Conservation (phyloP, 2,888 invertebrate genomes). For the Melikaiella ostensackeni region DNA sequence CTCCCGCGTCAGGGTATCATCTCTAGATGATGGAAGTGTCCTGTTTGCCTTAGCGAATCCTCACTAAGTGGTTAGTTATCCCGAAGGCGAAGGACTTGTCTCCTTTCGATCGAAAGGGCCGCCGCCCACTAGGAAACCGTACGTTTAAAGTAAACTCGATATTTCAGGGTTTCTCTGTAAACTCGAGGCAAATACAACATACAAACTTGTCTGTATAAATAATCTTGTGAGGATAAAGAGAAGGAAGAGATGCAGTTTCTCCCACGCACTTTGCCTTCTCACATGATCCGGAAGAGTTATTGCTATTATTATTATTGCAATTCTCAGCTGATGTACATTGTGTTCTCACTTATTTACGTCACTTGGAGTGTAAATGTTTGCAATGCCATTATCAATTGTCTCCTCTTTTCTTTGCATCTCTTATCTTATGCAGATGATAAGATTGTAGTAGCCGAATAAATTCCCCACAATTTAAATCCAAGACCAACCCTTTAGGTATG, state of each 20-base stretch:
- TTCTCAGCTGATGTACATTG: background rate
- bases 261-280: conserved; percentile 15
- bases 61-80: conserved; percentile 23
- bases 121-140: conserved; percentile 25
- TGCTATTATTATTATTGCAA: conserved; percentile 1
- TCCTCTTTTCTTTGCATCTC: background rate
- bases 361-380: background rate
- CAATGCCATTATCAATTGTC: background rate
- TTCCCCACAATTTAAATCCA: too few species aligned
- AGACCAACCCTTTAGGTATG: too few species aligned
- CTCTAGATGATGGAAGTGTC: conserved; percentile 1
- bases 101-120: conserved; percentile 19
- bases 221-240: conserved; percentile 36
- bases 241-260: background rate
- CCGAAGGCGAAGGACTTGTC: conserved; percentile 5
- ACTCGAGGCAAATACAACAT: conserved; percentile 60
- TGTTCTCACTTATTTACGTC: conserved; percentile 14
- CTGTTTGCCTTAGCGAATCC: conserved; percentile 22
- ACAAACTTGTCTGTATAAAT: background rate
- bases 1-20: background rate
- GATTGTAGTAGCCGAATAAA: too few species aligned
- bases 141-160: conserved; percentile 63
- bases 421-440: background rate
- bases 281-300: background rate
- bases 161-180: conserved; percentile 67